A percentile compares a stretch with the other conserved stretches of the same genome.
These are phyloP conservation scores for Cheilosia impressa DNA, from an alignment of 2,888 invertebrate species.

Conservation along the genomic window DNA sequence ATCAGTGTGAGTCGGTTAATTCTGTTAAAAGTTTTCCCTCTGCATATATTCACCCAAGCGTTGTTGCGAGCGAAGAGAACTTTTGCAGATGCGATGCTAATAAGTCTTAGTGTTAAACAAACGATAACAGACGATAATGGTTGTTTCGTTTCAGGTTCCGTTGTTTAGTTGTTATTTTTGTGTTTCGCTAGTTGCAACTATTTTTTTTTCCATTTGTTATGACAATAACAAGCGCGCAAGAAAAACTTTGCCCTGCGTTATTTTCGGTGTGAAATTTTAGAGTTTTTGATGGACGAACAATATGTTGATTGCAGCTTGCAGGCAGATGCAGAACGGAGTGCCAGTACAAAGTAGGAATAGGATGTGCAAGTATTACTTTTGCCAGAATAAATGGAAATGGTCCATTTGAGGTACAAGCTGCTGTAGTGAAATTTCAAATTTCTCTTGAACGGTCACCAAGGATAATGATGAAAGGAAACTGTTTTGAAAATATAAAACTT, in stretches of 20 bases:
- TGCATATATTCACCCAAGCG: conserved; percentile 21
- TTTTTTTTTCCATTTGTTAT: conserved; percentile 17
- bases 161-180: not conserved
- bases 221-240: conserved; percentile 8
- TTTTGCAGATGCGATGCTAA: conserved; percentile 62
- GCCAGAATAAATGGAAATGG: no score
- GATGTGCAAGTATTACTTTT: no score
- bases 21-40: conserved; percentile 62
- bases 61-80: conserved; percentile 46
- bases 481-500: no score
- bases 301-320: conserved; percentile 16
- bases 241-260: conserved; percentile 38
- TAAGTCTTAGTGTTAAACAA: conserved; percentile 72
- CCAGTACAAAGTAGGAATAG: no score
- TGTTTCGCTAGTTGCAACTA: not conserved
- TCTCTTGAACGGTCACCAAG: no score
- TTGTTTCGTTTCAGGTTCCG: conserved; percentile 49
- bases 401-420: no score
- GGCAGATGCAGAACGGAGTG: not conserved
- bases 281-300: conserved; percentile 20
- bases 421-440: no score
- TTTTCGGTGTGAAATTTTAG: conserved; percentile 12
- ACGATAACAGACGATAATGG: conserved; percentile 67
- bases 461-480: no score
- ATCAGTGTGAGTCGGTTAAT: conserved; percentile 51